Percentiles rank a stretch among this genome's conserved stretches.
These are phyloP conservation scores for Enteromius thamalakanensis DNA, from an alignment of 2,797 vertebrate genomes.

Conservation along the genomic window DNA sequence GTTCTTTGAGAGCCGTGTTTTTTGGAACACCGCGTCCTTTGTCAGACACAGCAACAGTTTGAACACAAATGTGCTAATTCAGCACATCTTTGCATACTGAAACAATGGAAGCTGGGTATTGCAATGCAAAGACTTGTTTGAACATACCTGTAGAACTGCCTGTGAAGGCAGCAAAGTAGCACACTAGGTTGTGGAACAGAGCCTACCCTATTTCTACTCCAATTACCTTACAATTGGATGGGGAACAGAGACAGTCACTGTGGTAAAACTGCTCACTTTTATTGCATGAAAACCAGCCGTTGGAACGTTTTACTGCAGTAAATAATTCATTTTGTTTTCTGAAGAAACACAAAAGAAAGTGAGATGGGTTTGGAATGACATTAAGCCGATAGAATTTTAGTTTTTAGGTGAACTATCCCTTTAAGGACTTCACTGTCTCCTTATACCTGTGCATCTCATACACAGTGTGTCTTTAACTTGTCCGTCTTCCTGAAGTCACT, in stretches of 20 bases:
- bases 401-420: background rate
- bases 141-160: background rate
- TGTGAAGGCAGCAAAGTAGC: background rate
- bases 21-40: background rate
- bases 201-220: background rate
- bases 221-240: background rate
- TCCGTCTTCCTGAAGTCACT: background rate
- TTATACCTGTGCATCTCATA: constrained; percentile 12
- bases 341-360: background rate
- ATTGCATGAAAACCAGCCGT: background rate
- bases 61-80: background rate
- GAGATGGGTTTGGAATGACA: background rate
- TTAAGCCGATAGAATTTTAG: background rate
- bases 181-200: background rate
- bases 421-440: background rate
- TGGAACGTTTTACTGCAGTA: background rate
- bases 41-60: background rate
- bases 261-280: background rate
- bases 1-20: background rate
- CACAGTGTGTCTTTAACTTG: constrained; percentile 6
- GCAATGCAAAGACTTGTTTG: background rate
- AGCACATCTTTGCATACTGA: background rate
- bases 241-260: background rate
- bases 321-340: background rate
- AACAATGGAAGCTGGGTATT: background rate